Conservation (phyloP, 1,140 invertebrate genomes). For the Temnothorax longispinosus region DNA sequence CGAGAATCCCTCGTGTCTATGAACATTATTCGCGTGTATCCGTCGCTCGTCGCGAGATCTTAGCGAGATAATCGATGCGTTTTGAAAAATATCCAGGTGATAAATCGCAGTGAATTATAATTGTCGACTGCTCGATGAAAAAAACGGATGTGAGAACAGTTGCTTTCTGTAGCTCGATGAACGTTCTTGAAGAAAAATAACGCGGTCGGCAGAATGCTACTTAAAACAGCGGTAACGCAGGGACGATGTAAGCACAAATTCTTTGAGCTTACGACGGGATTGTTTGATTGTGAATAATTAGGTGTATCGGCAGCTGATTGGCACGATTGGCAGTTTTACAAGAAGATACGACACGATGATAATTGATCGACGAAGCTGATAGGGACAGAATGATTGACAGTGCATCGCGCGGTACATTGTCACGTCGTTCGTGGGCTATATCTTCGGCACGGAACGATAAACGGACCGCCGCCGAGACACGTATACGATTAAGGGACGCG, state of each 20-base stretch:
- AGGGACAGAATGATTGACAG: neutral
- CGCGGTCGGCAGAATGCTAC: neutral
- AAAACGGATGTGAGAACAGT: neutral
- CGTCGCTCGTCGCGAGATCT: neutral
- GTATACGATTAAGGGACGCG: constrained; percentile 26
- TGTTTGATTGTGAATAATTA: constrained; percentile 7
- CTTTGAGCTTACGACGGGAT: constrained; percentile 8
- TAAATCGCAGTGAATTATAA: constrained; percentile 1
- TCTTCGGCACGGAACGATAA: neutral
- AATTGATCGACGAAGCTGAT: constrained; percentile 18
- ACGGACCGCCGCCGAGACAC: neutral
- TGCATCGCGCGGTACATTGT: neutral
- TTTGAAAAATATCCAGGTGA: neutral
- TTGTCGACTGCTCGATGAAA: neutral
- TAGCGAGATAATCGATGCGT: neutral
- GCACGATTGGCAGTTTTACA: neutral
- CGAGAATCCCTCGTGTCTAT: neutral
- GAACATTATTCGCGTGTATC: constrained; percentile 1
- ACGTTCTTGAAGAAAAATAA: neutral
- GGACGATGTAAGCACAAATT: neutral
- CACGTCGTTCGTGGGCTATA: constrained; percentile 15
- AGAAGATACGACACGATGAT: neutral
- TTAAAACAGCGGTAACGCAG: neutral
- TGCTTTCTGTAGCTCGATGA: neutral
- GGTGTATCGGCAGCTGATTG: constrained; percentile 9